Evolutionary conservation across 2,113 vertebrate genomes (phyloP).

Genomic region (Pelvicachromis taeniatus): DNA sequence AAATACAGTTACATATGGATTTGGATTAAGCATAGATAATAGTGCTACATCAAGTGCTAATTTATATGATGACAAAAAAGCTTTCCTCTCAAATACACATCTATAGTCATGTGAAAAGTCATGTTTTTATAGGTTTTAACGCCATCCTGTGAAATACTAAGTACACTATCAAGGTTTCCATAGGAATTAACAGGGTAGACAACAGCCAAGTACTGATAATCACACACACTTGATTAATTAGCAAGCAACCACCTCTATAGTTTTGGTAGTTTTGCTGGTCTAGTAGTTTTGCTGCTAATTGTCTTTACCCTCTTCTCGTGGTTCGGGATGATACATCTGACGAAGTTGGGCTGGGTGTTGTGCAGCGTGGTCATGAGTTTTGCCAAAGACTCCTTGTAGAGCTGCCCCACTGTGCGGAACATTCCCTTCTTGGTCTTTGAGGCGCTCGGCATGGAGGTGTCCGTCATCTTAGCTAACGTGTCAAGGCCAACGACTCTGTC

Average conservation of each 20-base stretch:
- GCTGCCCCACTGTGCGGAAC: slow-evolving; percentile 96
- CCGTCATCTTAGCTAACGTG: slow-evolving; percentile 93
- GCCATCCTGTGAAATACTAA: not conserved
- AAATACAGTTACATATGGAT: rapidly evolving
- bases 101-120: not conserved
- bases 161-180: not conserved
- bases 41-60: not conserved
- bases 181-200: rapidly evolving
- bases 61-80: not conserved
- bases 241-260: not conserved
- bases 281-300: not conserved
- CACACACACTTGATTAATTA: rapidly evolving
- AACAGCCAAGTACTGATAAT: not conserved
- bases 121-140: rapidly evolving
- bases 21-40: no score
- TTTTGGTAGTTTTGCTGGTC: not conserved
- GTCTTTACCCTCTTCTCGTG: slow-evolving; percentile 89
- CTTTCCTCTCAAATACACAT: not conserved
- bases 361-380: slow-evolving; percentile 97
- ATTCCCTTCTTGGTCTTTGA: slow-evolving; percentile 99
- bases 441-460: slow-evolving; percentile 83
- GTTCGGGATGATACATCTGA: slow-evolving; percentile 98
- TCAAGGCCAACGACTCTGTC: slow-evolving; percentile 96
- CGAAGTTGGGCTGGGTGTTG: slow-evolving; percentile 98
- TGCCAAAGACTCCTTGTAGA: slow-evolving; percentile 95